Evolutionary conservation across 1,140 invertebrate species (phyloP).

Genomic region (Drosophila melanica): DNA sequence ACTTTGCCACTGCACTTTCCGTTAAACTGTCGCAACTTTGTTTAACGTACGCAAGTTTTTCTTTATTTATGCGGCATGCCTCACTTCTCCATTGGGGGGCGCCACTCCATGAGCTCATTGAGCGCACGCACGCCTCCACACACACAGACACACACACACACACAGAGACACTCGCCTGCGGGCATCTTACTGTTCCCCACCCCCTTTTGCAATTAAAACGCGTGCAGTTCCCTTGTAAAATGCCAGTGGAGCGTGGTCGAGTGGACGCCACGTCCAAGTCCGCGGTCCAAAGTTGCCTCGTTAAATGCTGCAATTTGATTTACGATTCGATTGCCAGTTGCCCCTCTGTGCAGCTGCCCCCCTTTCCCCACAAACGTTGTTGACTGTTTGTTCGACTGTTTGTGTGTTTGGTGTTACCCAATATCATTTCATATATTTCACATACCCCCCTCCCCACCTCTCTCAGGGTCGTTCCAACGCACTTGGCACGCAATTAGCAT

Average conservation of each 20-base stretch:
- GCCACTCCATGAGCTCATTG: slow-evolving; percentile 47
- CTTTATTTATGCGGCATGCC: slow-evolving; percentile 43
- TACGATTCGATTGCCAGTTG: slow-evolving; percentile 39
- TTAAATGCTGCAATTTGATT: slow-evolving; percentile 58
- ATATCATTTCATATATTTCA: slow-evolving; percentile 43
- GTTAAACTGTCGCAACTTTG: slow-evolving; percentile 68
- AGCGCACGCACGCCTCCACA: slow-evolving; percentile 49
- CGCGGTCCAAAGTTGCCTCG: slow-evolving; percentile 37
- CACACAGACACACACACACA: slow-evolving; percentile 3
- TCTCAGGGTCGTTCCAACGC: slow-evolving; percentile 62
- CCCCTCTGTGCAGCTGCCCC: background rate
- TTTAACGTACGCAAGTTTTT: slow-evolving; percentile 44
- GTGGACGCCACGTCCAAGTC: slow-evolving; percentile 42
- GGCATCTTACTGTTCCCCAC: background rate
- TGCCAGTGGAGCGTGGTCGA: slow-evolving; percentile 50
- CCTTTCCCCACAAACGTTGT: background rate
- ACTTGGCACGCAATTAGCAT: slow-evolving; percentile 72
- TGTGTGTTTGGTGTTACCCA: slow-evolving; percentile 32
- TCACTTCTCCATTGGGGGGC: slow-evolving; percentile 36
- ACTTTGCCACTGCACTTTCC: slow-evolving; percentile 49
- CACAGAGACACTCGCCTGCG: background rate
- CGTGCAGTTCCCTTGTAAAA: slow-evolving; percentile 49
- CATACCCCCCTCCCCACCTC: background rate
- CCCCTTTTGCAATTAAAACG: slow-evolving; percentile 52
- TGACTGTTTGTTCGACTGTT: slow-evolving; percentile 10